These are phyloP conservation scores for Scrobipalpa atriplicella DNA, from an alignment of 2,888 invertebrate genomes.

Conservation along the genomic window DNA sequence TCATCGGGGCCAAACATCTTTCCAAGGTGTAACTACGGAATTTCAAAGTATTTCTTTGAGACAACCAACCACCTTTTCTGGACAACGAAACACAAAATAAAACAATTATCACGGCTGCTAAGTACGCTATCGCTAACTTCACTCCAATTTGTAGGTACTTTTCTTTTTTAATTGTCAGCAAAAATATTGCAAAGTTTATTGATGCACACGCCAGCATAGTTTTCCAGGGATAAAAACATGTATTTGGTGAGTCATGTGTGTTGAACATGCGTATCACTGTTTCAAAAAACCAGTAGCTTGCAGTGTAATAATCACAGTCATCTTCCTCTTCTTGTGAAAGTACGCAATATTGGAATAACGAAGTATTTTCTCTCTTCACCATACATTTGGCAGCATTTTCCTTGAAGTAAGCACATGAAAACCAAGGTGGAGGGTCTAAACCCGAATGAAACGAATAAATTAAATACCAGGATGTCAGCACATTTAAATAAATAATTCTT, in stretches of 20 bases:
- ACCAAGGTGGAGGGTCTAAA: slow-evolving; percentile 68
- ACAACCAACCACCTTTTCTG: slow-evolving; percentile 65
- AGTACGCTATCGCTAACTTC: slow-evolving; percentile 51
- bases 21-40: background rate
- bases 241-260: slow-evolving; percentile 45
- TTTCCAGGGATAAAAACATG: slow-evolving; percentile 62
- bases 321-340: slow-evolving; percentile 55
- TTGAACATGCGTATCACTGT: slow-evolving; percentile 62
- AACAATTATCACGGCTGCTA: slow-evolving; percentile 51
- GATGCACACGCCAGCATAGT: slow-evolving; percentile 45
- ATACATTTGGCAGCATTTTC: slow-evolving; percentile 55
- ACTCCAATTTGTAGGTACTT: slow-evolving; percentile 53
- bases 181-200: slow-evolving; percentile 50
- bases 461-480: slow-evolving; percentile 64
- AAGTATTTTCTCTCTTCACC: slow-evolving; percentile 67
- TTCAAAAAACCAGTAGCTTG: slow-evolving; percentile 66
- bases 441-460: slow-evolving; percentile 62
- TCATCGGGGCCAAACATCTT: slow-evolving; percentile 1
- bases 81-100: slow-evolving; percentile 64
- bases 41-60: slow-evolving; percentile 27
- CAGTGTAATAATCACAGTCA: slow-evolving; percentile 70
- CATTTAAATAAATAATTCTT: slow-evolving; percentile 58
- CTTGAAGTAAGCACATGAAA: slow-evolving; percentile 53
- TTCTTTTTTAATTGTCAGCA: slow-evolving; percentile 60
- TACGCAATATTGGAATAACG: slow-evolving; percentile 69